Base-by-base conservation (phyloP, 2,888 invertebrate species). In the Cephus sareptanus region DNA sequence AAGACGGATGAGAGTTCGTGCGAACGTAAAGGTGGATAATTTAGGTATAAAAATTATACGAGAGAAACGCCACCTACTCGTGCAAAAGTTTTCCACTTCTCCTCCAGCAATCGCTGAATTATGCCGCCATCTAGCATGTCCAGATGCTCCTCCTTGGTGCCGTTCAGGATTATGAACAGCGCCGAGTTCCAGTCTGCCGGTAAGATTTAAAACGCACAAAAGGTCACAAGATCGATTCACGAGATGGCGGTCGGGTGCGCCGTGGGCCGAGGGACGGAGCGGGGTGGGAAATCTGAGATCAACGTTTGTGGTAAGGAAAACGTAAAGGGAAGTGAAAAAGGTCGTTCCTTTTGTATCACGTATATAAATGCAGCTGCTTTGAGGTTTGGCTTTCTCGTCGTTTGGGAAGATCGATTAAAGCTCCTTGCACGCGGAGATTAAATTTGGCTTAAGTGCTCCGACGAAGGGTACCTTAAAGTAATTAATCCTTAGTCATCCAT, bases 41-140 rank as follows among this genome's bases (percentile, higher is more conserved):
- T 73, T 30, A 12, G 33, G 35, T 35, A 35, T 35, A 73, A 73
- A 30, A n/a, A 12, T n/a, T 33, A n/a, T 73, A 37, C 15, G 40
- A 37, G 31, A 34, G 31, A 30, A 56, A 35, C 73, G 30, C 75
- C 75, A 82, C 92, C 89, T 93, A 97, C 97, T 92, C 97, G 94
- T 35, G 98, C 99, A 93, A 98, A 99, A 0, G 98, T 98, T 92
- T 99, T 99, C 99, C 99, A 99, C 92, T 99, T 99, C 92, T 99
- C 99, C 92, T 99, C 99, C 31, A 99, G 93, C 75, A 99, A 93
- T 87, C 98, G 95, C 90, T 99, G 98, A 88, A 99, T 99, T 78
- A 99, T 99, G 40, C 99, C 99, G 75, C 99, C 98, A 89, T 98
- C 98, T 87, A 99, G 93, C 99, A 99, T 99, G 91, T 99, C 98